A percentile compares a stretch with the other conserved stretches of the same genome.
phyloP scores from a whole-genome alignment of 2,113 vertebrate genomes.

The Naja naja region DNA sequence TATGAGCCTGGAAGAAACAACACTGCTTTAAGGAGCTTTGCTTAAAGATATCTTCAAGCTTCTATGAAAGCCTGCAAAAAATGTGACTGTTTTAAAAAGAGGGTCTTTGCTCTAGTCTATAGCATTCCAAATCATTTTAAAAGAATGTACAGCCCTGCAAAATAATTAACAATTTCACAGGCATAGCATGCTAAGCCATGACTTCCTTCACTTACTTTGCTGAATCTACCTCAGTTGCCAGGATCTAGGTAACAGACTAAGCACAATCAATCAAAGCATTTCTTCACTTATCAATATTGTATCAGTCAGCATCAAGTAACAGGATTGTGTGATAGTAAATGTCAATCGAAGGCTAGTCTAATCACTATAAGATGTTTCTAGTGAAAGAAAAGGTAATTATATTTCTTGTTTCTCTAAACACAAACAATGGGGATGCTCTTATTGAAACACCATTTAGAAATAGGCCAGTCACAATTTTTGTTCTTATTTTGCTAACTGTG shows the following conservation, averaged over 20 bases:
- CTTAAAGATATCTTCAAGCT: not conserved
- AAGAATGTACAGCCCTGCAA: not conserved
- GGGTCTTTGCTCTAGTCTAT: not conserved
- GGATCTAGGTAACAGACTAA: not conserved
- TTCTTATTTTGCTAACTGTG: accelerated
- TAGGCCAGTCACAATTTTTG: not conserved
- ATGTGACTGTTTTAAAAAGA: not conserved
- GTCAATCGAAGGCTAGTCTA: not conserved
- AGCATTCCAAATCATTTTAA: not conserved
- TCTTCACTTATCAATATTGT: not conserved
- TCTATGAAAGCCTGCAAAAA: not conserved
- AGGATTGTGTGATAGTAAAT: not conserved
- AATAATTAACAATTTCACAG: not conserved
- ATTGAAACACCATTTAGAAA: not conserved
- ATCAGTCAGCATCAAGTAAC: not conserved
- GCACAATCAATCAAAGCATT: not conserved
- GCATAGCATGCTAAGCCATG: not conserved
- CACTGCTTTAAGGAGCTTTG: not conserved
- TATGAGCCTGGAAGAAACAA: not conserved
- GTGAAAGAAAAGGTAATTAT: not conserved
- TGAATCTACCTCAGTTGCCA: not conserved
- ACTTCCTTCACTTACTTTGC: not conserved
- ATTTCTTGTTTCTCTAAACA: too few species aligned
- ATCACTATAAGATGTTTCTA: not conserved
- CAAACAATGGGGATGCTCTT: not conserved